Evolutionary conservation across 2,113 vertebrate species (phyloP), one percentile per base, ranked within the genome.

Genomic region (Cavia porcellus): DNA sequence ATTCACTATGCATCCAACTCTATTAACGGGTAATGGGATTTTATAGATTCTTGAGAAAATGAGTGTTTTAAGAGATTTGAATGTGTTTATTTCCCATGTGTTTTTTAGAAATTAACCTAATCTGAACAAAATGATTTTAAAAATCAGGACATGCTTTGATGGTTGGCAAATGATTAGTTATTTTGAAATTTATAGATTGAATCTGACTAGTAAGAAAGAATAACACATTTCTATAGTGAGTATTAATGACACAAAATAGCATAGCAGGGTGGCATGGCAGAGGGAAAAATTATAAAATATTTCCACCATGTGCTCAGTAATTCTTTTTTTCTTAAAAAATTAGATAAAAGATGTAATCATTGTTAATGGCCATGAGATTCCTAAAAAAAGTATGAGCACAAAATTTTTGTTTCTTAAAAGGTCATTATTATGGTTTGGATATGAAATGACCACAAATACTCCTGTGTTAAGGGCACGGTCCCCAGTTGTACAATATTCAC

Each of bases 21-120:
- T 98, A 97, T 98, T 98, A 98, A 95, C 72, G 96, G 86, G 90
- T 97, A 98, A 98, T 98, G 94, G 87, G 96, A 96, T 96, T 97
- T 97, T 85, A 97, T 66, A 98, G 94, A 98, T 97, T 93, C 38
- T 97, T 92, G 77, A 95, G 82, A 92, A 96, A 90, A 90, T 89
- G 59, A 62, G 5, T 38, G 20, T 61, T 68, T 50, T 80, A 14
- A 88, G 22, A 89, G 52, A 35, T 68, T 72, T 89, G 17, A 86
- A 86, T 83, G 35, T 79, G 52, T 96, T 95, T 84, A 93, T 96
- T 96, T 89, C 57, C 61, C 90, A 70, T 42, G 81, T 19, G 52
- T 20, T 77, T 50, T 92, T 95, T 95, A 95, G 77, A 95, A 97
- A 96, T 86, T 91, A 90, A 20, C 52, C 90, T 94, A 85, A n/a